Percentiles rank a stretch among this genome's conserved stretches.
phyloP scores from a whole-genome alignment of 1,140 invertebrate genomes.

The Heliconius congener region DNA sequence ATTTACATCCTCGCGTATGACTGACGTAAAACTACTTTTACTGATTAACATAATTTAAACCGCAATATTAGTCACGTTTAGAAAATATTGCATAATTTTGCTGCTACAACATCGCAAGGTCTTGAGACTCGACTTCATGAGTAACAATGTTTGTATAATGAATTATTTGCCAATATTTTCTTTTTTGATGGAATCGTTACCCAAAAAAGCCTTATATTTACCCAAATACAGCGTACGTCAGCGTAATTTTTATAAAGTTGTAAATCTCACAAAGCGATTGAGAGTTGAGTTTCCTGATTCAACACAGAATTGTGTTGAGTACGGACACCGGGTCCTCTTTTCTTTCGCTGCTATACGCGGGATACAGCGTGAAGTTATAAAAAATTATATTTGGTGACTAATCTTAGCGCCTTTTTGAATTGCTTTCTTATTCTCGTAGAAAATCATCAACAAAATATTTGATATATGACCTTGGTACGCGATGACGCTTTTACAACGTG shows the following conservation, averaged over 20 bases:
- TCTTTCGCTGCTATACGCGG: no score
- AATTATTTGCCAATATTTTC: constrained; percentile 42
- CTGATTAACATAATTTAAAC: constrained; percentile 53
- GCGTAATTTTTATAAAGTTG: no score
- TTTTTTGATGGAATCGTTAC: no score
- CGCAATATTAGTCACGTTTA: constrained; percentile 42
- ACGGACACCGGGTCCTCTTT: no score
- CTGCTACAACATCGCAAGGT: constrained; percentile 42
- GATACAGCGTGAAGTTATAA: no score
- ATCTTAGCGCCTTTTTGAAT: background rate
- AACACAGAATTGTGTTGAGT: no score
- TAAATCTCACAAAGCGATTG: no score
- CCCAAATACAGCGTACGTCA: no score
- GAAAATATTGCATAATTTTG: constrained; percentile 48
- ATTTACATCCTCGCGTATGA: constrained; percentile 32
- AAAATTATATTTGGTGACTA: background rate
- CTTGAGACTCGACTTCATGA: constrained; percentile 42
- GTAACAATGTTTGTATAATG: constrained; percentile 49
- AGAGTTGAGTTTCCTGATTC: no score
- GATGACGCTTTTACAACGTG: constrained; percentile 48
- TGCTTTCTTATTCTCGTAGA: constrained; percentile 21
- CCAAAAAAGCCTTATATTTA: no score
- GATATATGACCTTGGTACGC: constrained; percentile 32
- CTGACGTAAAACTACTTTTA: constrained; percentile 50
- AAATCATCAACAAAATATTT: constrained; percentile 46